Evolutionary conservation across 2,888 invertebrate species (phyloP), one percentile per base, ranked within the genome.

Genomic region (Morpho helenor): DNA sequence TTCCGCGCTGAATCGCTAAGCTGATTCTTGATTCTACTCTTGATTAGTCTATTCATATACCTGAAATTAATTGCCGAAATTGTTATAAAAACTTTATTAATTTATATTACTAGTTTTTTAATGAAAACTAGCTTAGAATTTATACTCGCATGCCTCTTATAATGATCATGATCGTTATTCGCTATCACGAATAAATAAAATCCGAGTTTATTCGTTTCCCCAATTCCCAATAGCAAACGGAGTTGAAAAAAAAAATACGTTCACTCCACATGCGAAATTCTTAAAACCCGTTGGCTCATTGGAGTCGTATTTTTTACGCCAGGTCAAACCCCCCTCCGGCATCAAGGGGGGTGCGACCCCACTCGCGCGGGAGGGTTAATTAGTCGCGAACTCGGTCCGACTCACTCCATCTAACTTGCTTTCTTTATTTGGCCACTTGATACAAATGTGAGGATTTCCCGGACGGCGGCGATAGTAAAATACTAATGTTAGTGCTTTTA

Each of bases 391-490:
- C 85, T 82, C 84, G 83, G 86, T 82, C 85, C 84, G 76, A 81
- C 83, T 80, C 80, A 81, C 86, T 87, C 87, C 82, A 87, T 86
- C 88, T 83, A 87, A 84, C 87, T 89, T 85, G 85, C 84, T 87
- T 87, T 88, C 88, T 88, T 88, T 89, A 88, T 89, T 89, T 87
- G 82, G 82, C 78, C 84, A 82, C 87, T 88, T 86, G 85, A 82
- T 87, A 88, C 87, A 85, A 86, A 89, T 86, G 87, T 86, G 80
- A 80, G 68, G 71, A 66, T 70, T 62, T 56, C 59, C 40, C 62
- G 64, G 61, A 43, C 23, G 10, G 63, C 62, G 52, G 48, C 65
- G 65, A 68, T 70, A 66, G 63, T 64, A 59, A 66, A 68, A 68
- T 62, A 66, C 67, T 65, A 62, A 60, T 57, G 48, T 42, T 46